These are phyloP conservation scores for Pomatorhinus ruficollis DNA, from an alignment of 2,113 vertebrate species.

Conservation along the genomic window DNA sequence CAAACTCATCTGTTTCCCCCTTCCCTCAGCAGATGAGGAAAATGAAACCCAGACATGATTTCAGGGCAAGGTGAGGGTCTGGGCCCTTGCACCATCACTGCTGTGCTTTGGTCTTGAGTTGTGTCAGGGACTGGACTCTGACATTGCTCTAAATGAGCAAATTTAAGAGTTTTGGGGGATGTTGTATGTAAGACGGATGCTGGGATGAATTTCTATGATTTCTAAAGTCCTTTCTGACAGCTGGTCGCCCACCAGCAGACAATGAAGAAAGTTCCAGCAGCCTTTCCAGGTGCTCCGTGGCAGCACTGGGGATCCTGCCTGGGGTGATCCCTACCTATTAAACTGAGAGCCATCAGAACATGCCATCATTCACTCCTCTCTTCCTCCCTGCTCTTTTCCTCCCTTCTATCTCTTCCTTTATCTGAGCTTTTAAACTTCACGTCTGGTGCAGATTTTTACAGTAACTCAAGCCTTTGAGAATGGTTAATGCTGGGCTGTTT, in stretches of 20 bases:
- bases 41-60: neutral
- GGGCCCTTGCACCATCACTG: neutral
- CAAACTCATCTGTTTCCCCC: neutral
- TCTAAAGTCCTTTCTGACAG: neutral
- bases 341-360: rapidly evolving
- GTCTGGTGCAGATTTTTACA: constrained; percentile 45
- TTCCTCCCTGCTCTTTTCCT: neutral
- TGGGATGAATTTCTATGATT: neutral
- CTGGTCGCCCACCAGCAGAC: neutral
- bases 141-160: neutral
- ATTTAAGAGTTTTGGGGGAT: neutral
- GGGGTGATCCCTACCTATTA: neutral
- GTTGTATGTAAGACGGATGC: neutral
- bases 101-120: neutral
- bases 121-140: neutral
- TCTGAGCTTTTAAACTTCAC: constrained; percentile 28
- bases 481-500: constrained; percentile 13
- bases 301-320: neutral
- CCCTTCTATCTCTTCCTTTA: constrained; percentile 11
- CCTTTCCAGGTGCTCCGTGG: neutral
- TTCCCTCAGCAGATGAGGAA: neutral
- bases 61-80: neutral
- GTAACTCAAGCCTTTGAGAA: constrained; percentile 39
- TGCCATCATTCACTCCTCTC: neutral
- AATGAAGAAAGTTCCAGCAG: neutral